phyloP scores from a whole-genome alignment of 1,140 invertebrate species.

The Apis laboriosa region DNA sequence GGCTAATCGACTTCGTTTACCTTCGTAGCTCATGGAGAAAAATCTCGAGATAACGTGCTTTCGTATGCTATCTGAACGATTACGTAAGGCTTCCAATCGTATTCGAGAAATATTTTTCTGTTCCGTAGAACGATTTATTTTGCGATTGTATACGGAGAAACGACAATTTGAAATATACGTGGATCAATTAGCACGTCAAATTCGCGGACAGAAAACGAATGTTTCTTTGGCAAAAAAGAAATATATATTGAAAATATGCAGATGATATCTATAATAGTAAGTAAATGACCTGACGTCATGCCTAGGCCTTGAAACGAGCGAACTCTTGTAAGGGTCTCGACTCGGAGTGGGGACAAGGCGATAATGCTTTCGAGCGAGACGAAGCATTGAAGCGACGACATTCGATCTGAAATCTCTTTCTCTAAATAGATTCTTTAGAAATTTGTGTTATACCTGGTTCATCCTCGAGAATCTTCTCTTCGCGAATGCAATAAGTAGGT shows the following conservation, averaged over 20 bases:
- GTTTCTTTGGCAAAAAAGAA: neutral
- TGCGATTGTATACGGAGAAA: neutral
- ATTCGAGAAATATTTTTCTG: neutral
- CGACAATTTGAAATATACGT: neutral
- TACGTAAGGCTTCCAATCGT: neutral
- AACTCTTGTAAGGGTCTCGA: neutral
- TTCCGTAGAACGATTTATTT: neutral
- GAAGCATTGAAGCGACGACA: neutral
- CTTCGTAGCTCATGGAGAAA: neutral
- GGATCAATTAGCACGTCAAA: neutral
- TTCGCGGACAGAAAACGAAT: no score
- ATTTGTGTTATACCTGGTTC: neutral
- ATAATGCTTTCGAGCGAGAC: slow-evolving; percentile 9
- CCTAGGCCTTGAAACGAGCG: slow-evolving; percentile 30
- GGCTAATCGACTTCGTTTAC: slow-evolving; percentile 24
- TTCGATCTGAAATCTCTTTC: neutral
- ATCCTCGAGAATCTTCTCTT: neutral
- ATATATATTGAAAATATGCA: neutral
- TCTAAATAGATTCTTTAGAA: no score
- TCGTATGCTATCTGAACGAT: neutral
- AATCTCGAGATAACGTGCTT: neutral
- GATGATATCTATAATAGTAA: no score
- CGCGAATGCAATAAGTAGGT: neutral
- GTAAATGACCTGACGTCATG: slow-evolving; percentile 22
- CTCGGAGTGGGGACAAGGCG: neutral